phyloP scores from a whole-genome alignment of 1,140 invertebrate species.

The Drosophila ogumai region DNA sequence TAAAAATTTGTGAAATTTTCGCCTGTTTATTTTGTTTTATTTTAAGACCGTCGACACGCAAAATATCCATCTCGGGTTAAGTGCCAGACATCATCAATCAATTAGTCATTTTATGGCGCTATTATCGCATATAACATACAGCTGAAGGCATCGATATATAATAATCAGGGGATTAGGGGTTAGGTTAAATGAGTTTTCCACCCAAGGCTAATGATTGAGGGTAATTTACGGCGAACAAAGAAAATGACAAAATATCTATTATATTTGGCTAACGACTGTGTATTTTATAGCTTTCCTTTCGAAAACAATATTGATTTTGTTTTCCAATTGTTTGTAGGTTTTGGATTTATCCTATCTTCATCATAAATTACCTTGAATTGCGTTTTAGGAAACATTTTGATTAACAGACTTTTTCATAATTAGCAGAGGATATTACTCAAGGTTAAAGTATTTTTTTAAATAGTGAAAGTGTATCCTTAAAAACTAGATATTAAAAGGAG shows the following conservation, averaged over 20 bases:
- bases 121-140: constrained; percentile 21
- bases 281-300: background rate
- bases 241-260: background rate
- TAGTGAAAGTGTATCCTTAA: no score
- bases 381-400: background rate
- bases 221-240: background rate
- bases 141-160: constrained; percentile 10
- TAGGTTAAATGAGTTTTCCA: constrained; percentile 27
- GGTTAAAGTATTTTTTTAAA: background rate
- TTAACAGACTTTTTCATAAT: background rate
- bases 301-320: constrained; percentile 5
- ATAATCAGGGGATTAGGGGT: background rate
- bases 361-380: no score
- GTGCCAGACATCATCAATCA: constrained; percentile 49
- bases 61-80: constrained; percentile 51
- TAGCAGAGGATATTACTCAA: background rate
- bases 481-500: no score
- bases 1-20: constrained; percentile 22
- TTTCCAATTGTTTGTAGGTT: background rate
- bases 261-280: background rate
- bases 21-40: constrained; percentile 56
- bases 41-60: constrained; percentile 55
- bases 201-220: constrained; percentile 13
- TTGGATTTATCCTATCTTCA: background rate
- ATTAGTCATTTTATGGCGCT: constrained; percentile 29